Evolutionary conservation across 2,113 vertebrate genomes (phyloP).

Genomic region (Cephalopterus ornatus): DNA sequence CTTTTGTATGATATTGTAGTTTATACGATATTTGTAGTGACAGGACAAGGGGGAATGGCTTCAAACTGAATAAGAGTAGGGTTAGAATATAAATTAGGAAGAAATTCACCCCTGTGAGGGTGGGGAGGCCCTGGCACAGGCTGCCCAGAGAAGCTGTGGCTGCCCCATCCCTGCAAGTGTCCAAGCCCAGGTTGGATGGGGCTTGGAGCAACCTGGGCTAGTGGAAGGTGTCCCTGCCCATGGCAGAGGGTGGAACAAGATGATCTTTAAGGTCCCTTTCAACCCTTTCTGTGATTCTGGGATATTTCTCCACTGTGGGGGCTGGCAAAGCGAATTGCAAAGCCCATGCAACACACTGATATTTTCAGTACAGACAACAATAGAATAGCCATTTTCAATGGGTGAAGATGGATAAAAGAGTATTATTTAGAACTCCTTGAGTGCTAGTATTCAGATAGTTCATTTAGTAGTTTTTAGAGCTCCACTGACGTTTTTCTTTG

Average conservation of each 20-base stretch:
- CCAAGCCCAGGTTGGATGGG: accelerated
- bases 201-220: accelerated
- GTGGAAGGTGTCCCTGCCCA: background rate
- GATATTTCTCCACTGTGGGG: background rate
- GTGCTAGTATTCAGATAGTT: background rate
- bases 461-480: background rate
- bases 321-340: background rate
- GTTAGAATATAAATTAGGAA: background rate
- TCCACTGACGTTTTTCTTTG: background rate
- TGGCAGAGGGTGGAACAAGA: accelerated
- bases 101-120: background rate
- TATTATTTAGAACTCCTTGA: background rate
- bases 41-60: background rate
- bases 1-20: accelerated
- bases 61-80: background rate
- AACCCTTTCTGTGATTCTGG: background rate
- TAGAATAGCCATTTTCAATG: background rate
- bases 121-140: accelerated
- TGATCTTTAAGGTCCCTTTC: background rate
- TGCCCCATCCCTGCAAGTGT: background rate
- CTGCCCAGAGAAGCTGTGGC: background rate
- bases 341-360: background rate
- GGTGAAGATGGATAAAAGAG: background rate
- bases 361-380: background rate
- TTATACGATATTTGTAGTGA: background rate